These are phyloP conservation scores for Anhinga rufa DNA, from an alignment of 2,113 vertebrate genomes.

Conservation along the genomic window DNA sequence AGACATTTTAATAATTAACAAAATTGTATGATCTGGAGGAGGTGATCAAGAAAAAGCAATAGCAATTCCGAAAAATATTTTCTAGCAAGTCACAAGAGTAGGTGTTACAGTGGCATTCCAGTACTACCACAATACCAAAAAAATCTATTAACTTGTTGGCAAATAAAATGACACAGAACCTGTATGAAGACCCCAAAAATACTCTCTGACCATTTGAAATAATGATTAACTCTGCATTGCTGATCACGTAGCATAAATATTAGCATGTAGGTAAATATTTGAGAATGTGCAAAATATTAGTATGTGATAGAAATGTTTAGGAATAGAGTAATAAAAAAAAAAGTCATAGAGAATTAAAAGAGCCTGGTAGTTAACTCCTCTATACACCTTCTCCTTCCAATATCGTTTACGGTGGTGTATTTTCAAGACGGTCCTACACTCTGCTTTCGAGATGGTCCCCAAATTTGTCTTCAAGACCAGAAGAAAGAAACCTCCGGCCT, in stretches of 20 bases:
- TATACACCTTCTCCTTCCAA: neutral
- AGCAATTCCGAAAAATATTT: neutral
- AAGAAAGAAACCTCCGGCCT: neutral
- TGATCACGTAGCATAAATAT: neutral
- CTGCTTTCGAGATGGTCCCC: neutral
- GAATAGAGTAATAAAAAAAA: neutral
- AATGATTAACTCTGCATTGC: neutral
- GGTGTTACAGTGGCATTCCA: neutral
- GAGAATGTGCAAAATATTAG: neutral
- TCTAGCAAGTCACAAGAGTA: neutral
- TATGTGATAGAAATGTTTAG: neutral
- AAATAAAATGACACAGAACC: neutral
- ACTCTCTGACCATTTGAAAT: neutral
- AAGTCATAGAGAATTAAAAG: neutral
- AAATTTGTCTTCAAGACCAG: neutral
- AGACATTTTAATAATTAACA: neutral
- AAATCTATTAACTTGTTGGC: neutral
- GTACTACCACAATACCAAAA: neutral
- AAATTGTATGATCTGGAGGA: neutral
- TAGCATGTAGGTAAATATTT: neutral
- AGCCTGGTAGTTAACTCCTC: neutral
- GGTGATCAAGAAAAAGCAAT: neutral
- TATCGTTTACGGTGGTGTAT: neutral
- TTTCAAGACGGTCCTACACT: neutral
- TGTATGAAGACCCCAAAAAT: neutral